These are phyloP conservation scores for Brachionus calyciflorus DNA, from an alignment of 1,140 invertebrate genomes.

Conservation along the genomic window DNA sequence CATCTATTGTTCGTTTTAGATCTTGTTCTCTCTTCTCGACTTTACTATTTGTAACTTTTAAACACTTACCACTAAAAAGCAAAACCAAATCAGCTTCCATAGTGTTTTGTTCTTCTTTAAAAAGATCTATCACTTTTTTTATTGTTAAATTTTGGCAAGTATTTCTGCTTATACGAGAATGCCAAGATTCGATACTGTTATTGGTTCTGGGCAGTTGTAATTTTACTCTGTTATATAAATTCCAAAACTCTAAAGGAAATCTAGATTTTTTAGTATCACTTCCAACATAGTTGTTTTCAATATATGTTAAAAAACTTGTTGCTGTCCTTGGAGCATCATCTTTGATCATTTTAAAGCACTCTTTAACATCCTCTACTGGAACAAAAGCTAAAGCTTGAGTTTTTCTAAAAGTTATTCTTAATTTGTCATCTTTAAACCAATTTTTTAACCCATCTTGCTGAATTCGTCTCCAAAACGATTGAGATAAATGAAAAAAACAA, in stretches of 20 bases:
- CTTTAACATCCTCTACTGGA: not conserved
- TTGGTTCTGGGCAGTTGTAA: not conserved
- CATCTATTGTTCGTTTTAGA: no score
- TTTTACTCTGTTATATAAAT: not conserved
- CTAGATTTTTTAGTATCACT: not conserved
- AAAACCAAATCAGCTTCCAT: no score
- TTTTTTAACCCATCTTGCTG: not conserved
- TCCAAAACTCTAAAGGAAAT: not conserved
- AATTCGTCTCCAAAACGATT: not conserved
- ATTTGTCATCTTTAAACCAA: constrained; percentile 6
- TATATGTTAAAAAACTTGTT: constrained; percentile 12
- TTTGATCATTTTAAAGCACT: constrained; percentile 7
- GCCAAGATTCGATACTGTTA: not conserved
- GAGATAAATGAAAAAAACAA: not conserved
- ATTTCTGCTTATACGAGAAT: not conserved
- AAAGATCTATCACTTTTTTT: no score
- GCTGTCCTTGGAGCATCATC: not conserved
- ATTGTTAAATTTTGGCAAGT: no score
- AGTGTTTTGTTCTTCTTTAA: no score
- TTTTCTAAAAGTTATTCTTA: not conserved
- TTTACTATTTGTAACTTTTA: no score
- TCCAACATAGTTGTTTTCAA: constrained; percentile 6
- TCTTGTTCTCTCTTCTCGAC: no score
- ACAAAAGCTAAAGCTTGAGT: constrained; percentile 1
- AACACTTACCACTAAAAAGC: no score